A percentile compares a stretch with the other conserved stretches of the same genome.
Conservation (phyloP, 2,888 invertebrate species). For the Campoplex capitator region DNA sequence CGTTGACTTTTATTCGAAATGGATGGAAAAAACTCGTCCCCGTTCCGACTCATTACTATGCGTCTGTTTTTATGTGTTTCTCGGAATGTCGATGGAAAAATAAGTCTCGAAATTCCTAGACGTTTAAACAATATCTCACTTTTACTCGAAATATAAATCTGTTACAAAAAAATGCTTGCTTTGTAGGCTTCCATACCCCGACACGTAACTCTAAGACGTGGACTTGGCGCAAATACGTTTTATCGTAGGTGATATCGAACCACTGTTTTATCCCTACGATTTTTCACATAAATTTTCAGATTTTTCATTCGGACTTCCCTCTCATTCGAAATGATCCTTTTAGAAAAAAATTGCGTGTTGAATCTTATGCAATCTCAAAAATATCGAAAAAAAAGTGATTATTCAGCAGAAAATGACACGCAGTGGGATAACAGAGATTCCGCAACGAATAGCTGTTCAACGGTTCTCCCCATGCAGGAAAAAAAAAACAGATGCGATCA, state of each 20-base stretch:
- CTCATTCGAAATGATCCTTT: neutral
- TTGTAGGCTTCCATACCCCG: neutral
- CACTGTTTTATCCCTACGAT: neutral
- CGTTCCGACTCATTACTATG: neutral
- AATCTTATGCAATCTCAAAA: neutral
- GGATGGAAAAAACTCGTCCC: neutral
- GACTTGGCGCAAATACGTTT: too few species aligned
- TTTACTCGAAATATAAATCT: neutral
- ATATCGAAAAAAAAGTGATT: neutral
- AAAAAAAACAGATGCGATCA: neutral
- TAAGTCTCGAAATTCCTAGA: neutral
- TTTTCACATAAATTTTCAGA: conserved; percentile 1
- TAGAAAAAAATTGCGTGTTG: neutral
- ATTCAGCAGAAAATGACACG: neutral
- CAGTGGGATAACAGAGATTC: neutral
- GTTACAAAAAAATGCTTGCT: neutral
- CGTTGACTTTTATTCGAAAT: neutral
- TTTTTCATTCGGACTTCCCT: neutral
- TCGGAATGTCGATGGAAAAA: neutral
- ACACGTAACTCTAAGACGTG: too few species aligned
- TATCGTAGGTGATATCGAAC: neutral
- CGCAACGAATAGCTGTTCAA: neutral
- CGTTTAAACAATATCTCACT: neutral
- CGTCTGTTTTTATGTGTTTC: neutral
- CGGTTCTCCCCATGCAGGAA: neutral